Conservation (phyloP, 1,140 invertebrate genomes). For the Cydia fagiglandana region DNA sequence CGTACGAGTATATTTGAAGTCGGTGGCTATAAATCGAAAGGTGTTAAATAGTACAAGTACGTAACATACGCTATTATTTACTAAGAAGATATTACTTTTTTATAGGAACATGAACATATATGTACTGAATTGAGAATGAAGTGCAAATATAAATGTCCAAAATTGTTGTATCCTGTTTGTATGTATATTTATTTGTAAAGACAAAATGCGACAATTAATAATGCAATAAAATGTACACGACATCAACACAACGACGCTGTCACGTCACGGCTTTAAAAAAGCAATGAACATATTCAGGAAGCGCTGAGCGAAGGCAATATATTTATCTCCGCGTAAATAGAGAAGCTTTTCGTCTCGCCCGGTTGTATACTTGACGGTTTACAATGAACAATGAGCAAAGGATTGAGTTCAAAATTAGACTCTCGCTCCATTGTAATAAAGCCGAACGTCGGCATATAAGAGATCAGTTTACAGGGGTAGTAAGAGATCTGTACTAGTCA, state of each 20-base stretch:
- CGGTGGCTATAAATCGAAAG: too few relatives aligned
- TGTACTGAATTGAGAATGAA: too few relatives aligned
- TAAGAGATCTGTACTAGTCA: conserved; percentile 59
- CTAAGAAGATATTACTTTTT: too few relatives aligned
- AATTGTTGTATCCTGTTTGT: too few relatives aligned
- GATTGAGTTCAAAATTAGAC: conserved; percentile 45
- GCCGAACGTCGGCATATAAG: conserved; percentile 40
- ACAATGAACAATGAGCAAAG: conserved; percentile 42
- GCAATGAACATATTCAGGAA: conserved; percentile 42
- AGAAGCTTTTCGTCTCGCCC: conserved; percentile 49
- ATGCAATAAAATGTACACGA: conserved; percentile 1
- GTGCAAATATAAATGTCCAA: too few relatives aligned
- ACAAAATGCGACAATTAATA: background rate
- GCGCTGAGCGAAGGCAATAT: conserved; percentile 49
- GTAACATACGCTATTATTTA: too few relatives aligned
- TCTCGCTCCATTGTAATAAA: conserved; percentile 47
- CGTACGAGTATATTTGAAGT: too few relatives aligned
- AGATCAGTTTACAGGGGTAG: conserved; percentile 51
- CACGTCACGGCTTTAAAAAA: conserved; percentile 30
- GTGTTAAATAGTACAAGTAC: too few relatives aligned
- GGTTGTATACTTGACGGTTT: conserved; percentile 51
- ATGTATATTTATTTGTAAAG: too few relatives aligned
- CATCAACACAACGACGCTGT: conserved; percentile 16
- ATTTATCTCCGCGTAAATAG: conserved; percentile 55
- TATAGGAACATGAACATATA: too few relatives aligned